Base-by-base conservation (phyloP, 2,797 vertebrate species). In the Sebastes melanostomus region DNA sequence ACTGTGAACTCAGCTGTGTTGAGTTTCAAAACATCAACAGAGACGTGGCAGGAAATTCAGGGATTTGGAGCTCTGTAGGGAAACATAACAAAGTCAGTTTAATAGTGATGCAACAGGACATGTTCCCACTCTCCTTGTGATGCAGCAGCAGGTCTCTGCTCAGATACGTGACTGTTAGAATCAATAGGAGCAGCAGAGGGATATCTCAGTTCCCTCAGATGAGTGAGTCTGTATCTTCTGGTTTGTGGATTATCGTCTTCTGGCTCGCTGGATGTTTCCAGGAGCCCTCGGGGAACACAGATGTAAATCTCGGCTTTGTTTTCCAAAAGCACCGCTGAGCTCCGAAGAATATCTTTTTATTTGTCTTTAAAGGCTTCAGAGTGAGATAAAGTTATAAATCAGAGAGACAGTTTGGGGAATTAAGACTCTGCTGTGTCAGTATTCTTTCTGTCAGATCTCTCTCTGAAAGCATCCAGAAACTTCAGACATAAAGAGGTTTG, bases 251-350 rank as follows among this genome's bases (percentile, higher is more conserved):
- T 82, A 78, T 59, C 18, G 1, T 88, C 66, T 36, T 63, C 65
- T 82, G 77, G 86, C 87, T 84, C 24, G 20, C 82, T 77, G 78
- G 77, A 55, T 88, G 87, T 78, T 67, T 85, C 66, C n/a, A 60
- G 2, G 25, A 69, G 72, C 77, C 88, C 78, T 66, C 56, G 0
- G 82, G 84, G 80, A 88, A 58, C 46, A n/a, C 87, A 74, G 80
- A 89, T 86, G 82, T 82, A 82, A 86, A 86, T 86, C 77, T 85
- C 70, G 85, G 85, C 84, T 83, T 82, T 82, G 78, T 84, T 82
- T 86, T 81, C 50, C 66, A 60, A 77, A 74, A 75, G 70, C 75
- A 18, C 24, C 0, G 36, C 73, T 73, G 16, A 72, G 34, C 70
- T 86, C 63, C 22, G 2, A 77, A 75, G 66, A 77, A 61, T 36